Evolutionary conservation across 1,140 invertebrate species (phyloP), one percentile per base, ranked within the genome.

Genomic region (Dendrolimus kikuchii): DNA sequence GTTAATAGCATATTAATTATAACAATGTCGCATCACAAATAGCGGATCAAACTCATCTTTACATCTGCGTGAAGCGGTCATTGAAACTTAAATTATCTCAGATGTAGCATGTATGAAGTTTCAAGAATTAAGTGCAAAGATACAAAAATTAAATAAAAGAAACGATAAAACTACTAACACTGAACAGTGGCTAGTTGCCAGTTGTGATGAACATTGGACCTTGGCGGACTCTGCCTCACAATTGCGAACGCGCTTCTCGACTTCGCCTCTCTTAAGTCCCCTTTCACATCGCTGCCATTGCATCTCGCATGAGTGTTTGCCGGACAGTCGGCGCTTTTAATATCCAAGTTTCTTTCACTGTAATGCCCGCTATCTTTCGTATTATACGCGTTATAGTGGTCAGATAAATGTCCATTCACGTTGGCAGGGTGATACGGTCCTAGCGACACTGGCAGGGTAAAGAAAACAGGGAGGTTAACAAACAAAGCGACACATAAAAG

Each of bases 181-280:
- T 90, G 89, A 65, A 91, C 90, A 54, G 89, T 81, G 66, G 90
- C 88, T 74, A 90, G 89, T 78, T 90, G 89, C 89, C 91, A 92
- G 84, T 90, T 90, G 68, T 81, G 77, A 82, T 86, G 74, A 78
- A 88, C 88, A 89, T 88, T 89, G 83, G 88, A 77, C 86, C 88
- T 87, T 77, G 88, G 88, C 66, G 78, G 78, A 66, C 68, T 77
- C 53, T 82, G 74, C 64, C 76, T 79, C 50, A 86, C 82, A 55
- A 79, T 80, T 42, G 83, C 79, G 72, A 88, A 88, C 50, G 87
- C 88, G 69, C 88, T 88, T 61, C 81, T 77, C 64, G 75, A 73
- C 75, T 86, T 87, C 55, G 59, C 66, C 64, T 77, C 75, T 81
- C 81, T 84, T 68, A 62, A 62, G 57, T 66, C 62, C 66, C 61